Evolutionary conservation across 1,140 invertebrate species (phyloP), one percentile per base, ranked within the genome.

Genomic region (Caenorhabditis latens): DNA sequence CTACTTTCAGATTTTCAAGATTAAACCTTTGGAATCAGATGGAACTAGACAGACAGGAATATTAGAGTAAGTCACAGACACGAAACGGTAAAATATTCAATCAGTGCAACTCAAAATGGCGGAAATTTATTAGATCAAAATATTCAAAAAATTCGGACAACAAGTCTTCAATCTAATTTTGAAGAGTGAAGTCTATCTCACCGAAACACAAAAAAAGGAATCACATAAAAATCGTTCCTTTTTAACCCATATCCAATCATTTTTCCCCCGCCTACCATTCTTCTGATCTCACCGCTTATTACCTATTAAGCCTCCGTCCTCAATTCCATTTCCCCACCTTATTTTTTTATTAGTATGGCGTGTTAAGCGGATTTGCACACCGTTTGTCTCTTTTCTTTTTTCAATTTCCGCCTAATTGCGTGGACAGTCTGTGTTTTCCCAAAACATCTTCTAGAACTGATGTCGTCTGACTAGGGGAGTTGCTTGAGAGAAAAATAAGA

Each of bases 321-420:
- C 61, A 11, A 6, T 63, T 63, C 61, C 61, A 21, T 63, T 32
- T 8, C 13, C n/a, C 46, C 5, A 19, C 61, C 65, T 6, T 24
- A 32, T 50, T 50, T 79, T 79, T 50, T 79, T 79, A 79, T 79
- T 50, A 79, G 46, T 79, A 79, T 50, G 43, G 50, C 43, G 71
- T 50, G 71, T 4, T 79, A 79, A 79, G 71, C 71, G 71, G 71
- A 79, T 79, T 79, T 79, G n/a, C 71, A 67, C 63, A 79, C 71
- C 43, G 13, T 75, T 65, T 19, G 16, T 46, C 16, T 8, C 4
- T 43, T n/a, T 16, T 14, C 42, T 79, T n/a, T 24, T 43, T 50
- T 79, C 11, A 67, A 13, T 50, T 48, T n/a, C 71, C 40, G n/a
- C 71, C 71, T 79, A 50, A 79, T 79, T 79, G 40, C 71, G 71